These are phyloP conservation scores for Corythornis cristatus DNA, from an alignment of 2,113 vertebrate genomes.

Conservation along the genomic window DNA sequence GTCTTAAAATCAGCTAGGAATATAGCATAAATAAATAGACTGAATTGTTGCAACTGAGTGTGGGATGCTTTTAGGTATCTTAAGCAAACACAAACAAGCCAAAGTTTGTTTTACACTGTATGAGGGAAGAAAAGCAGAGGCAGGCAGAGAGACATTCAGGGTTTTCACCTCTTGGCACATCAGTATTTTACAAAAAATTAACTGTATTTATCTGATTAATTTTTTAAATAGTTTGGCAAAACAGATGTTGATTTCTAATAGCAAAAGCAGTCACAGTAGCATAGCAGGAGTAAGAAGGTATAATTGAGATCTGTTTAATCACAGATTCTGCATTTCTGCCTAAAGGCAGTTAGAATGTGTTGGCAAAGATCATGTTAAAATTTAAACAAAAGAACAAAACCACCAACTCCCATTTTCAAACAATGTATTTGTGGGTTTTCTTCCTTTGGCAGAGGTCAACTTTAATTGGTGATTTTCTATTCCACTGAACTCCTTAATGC, in stretches of 20 bases:
- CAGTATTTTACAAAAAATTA: not conserved
- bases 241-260: not conserved
- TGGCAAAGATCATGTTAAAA: not conserved
- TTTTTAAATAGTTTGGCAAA: not conserved
- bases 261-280: not conserved
- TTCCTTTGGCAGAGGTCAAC: slow-evolving; percentile 8
- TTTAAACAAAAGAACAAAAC: not conserved
- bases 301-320: not conserved
- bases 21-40: not conserved
- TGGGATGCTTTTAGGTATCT: not conserved
- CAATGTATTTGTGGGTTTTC: not conserved
- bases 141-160: not conserved
- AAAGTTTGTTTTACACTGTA: not conserved
- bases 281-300: not conserved
- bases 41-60: not conserved
- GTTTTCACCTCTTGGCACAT: not conserved
- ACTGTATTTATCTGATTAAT: not conserved
- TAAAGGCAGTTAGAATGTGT: slow-evolving; percentile 16
- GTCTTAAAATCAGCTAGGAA: not conserved
- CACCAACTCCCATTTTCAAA: not conserved
- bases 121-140: not conserved
- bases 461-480: slow-evolving; percentile 18
- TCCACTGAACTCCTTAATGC: not conserved
- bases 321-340: slow-evolving; percentile 19
- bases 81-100: not conserved